These are phyloP conservation scores for Campopleginae sp. DNA, from an alignment of 2,888 invertebrate genomes.

Conservation along the genomic window DNA sequence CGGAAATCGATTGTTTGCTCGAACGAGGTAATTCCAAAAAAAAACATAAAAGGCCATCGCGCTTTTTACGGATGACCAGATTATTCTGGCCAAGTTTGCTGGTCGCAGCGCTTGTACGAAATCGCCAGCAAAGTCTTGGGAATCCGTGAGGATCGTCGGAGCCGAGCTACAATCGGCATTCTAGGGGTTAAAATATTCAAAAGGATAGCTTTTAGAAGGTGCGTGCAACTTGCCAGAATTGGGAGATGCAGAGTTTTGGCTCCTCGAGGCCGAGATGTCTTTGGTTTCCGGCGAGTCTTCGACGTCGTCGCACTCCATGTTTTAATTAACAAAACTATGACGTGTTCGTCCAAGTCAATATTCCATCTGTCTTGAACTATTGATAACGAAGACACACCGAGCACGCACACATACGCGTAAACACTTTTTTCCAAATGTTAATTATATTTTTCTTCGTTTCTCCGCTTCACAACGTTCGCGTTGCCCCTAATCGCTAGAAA, in stretches of 20 bases:
- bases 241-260: constrained; percentile 44
- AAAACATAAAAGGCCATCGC: neutral
- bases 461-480: neutral
- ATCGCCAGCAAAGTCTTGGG: neutral
- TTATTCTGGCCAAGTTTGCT: neutral
- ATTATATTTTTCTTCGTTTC: neutral
- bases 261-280: constrained; percentile 67
- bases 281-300: constrained; percentile 69
- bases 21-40: neutral
- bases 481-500: neutral
- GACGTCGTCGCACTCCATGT: constrained; percentile 74
- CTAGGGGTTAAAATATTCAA: neutral
- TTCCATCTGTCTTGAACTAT: neutral
- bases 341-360: neutral
- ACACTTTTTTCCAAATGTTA: neutral
- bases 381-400: neutral
- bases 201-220: neutral
- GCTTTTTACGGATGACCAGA: neutral
- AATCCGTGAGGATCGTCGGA: neutral
- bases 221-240: constrained; percentile 52
- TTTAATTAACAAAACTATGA: neutral
- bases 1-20: neutral
- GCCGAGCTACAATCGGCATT: neutral
- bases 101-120: no score
- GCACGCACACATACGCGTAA: neutral